Evolutionary conservation across 2,888 invertebrate genomes (phyloP).

Genomic region (Minunthozetes semirufus): DNA sequence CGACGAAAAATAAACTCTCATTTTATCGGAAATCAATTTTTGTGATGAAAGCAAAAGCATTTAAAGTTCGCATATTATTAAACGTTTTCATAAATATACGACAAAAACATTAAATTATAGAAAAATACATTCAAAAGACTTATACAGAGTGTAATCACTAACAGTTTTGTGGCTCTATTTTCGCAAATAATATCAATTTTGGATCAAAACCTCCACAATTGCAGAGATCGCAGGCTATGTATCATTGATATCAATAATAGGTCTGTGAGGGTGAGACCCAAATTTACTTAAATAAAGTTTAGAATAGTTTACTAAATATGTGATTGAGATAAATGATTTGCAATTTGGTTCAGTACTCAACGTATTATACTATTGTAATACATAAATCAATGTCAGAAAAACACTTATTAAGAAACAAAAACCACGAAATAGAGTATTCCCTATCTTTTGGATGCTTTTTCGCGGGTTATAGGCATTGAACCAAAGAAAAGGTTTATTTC

Average conservation of each 20-base stretch:
- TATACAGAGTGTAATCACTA: neutral
- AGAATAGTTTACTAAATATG: neutral
- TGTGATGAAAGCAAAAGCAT: constrained; percentile 10
- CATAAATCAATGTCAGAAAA: constrained; percentile 25
- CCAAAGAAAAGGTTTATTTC: neutral
- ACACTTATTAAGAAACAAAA: constrained; percentile 24
- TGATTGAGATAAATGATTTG: constrained; percentile 3
- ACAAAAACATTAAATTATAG: neutral
- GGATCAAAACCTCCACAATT: neutral
- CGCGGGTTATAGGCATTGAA: neutral
- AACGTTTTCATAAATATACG: neutral
- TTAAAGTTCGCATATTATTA: constrained; percentile 26
- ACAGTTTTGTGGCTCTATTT: neutral
- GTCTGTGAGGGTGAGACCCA: neutral
- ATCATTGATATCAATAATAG: no score
- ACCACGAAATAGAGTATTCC: constrained; percentile 6
- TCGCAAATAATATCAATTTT: constrained; percentile 8
- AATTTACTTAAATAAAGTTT: neutral
- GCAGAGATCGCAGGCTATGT: neutral
- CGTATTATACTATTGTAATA: neutral
- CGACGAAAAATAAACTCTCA: neutral
- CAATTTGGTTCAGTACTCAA: neutral
- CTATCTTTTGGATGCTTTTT: neutral
- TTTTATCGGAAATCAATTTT: constrained; percentile 19
- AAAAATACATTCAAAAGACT: neutral